A percentile compares a stretch with the other conserved stretches of the same genome.
Evolutionary conservation across 2,888 invertebrate genomes (phyloP).

Genomic region (Eucera pruinosa): DNA sequence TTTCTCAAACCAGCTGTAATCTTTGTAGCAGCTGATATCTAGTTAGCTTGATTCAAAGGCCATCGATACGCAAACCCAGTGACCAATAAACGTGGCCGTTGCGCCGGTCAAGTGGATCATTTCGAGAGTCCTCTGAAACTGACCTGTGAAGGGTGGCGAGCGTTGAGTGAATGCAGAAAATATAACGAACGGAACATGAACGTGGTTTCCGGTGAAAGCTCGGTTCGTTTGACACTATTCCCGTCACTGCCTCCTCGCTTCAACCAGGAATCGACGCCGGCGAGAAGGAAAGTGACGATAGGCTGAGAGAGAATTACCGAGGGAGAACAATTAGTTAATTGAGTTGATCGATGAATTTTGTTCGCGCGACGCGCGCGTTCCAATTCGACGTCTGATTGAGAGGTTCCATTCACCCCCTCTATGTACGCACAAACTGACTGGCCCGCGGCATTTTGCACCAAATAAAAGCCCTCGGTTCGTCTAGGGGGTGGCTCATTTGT

Average conservation of each 20-base stretch:
- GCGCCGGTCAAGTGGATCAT: constrained; percentile 44
- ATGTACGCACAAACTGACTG: constrained; percentile 68
- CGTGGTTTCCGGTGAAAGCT: constrained; percentile 28
- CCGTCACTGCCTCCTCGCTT: background rate
- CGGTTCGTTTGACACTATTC: constrained; percentile 11
- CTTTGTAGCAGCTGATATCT: constrained; percentile 1
- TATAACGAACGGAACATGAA: constrained; percentile 53
- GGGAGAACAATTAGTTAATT: constrained; percentile 83
- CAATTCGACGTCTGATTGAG: constrained; percentile 82
- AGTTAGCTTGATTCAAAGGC: constrained; percentile 30
- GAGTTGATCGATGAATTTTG: constrained; percentile 84
- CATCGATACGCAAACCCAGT: constrained; percentile 54
- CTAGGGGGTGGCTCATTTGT: constrained; percentile 26
- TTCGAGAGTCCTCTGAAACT: constrained; percentile 36
- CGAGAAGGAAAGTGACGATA: constrained; percentile 56
- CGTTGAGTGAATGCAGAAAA: constrained; percentile 42
- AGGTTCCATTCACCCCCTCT: constrained; percentile 74
- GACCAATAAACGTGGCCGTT: constrained; percentile 59
- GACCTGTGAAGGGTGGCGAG: background rate
- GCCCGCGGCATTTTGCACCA: constrained; percentile 71
- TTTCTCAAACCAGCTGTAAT: constrained; percentile 23
- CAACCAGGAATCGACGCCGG: constrained; percentile 21
- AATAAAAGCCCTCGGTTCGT: constrained; percentile 59
- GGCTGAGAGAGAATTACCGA: constrained; percentile 34
- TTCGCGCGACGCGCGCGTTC: constrained; percentile 77